Evolutionary conservation across 2,797 vertebrate species (phyloP).

Genomic region (Melanotaenia maccullochi): DNA sequence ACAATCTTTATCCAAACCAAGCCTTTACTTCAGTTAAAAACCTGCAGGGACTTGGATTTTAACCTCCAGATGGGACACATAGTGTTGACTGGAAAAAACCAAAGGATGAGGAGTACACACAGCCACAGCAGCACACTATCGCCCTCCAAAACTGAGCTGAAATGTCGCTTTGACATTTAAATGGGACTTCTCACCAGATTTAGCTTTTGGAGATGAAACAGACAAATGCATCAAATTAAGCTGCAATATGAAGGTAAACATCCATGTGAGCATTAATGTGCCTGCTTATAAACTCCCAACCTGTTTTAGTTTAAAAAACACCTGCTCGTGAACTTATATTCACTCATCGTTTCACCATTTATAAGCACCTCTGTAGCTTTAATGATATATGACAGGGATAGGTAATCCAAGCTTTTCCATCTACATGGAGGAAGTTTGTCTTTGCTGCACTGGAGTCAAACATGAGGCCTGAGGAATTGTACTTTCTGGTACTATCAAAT

Average conservation of each 20-base stretch:
- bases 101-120: conserved; percentile 2
- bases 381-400: background rate
- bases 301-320: background rate
- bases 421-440: conserved; percentile 2
- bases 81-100: background rate
- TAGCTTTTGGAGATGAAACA: conserved; percentile 26
- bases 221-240: conserved; percentile 1
- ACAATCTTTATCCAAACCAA: background rate
- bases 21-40: background rate
- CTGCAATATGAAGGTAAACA: conserved; percentile 4
- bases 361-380: conserved; percentile 1
- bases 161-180: conserved; percentile 64
- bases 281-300: background rate
- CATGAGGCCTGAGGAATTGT: background rate
- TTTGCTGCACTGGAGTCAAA: background rate
- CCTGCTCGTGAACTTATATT: background rate
- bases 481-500: conserved; percentile 9
- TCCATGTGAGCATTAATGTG: background rate
- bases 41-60: background rate
- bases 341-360: conserved; percentile 17
- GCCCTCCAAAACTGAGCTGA: conserved; percentile 33
- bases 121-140: conserved; percentile 10
- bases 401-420: background rate
- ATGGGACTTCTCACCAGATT: conserved; percentile 31
- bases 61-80: background rate